phyloP scores from a whole-genome alignment of 2,888 invertebrate genomes.

The Lobophora halterata region DNA sequence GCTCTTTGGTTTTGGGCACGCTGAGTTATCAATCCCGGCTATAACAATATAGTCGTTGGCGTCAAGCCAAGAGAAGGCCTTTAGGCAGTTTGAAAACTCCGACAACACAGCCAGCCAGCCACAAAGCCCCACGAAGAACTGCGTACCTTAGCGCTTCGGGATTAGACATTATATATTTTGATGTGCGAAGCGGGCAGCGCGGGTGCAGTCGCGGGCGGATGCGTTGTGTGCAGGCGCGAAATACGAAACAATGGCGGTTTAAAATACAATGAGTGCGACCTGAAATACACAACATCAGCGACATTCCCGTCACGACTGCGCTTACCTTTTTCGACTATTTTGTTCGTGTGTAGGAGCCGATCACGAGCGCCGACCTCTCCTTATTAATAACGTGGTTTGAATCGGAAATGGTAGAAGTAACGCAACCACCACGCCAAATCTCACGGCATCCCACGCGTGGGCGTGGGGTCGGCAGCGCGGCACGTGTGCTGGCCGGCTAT shows the following conservation, averaged over 20 bases:
- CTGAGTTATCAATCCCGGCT: too few relatives aligned
- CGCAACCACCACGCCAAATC: constrained; percentile 21
- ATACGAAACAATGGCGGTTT: constrained; percentile 76
- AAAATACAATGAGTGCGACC: constrained; percentile 76
- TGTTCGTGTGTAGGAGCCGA: constrained; percentile 52
- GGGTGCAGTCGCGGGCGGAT: constrained; percentile 32
- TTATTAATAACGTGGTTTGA: constrained; percentile 74
- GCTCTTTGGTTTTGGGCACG: too few relatives aligned
- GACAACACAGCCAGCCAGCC: too few relatives aligned
- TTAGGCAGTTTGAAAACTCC: too few relatives aligned
- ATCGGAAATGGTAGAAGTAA: constrained; percentile 53
- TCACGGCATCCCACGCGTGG: constrained; percentile 14
- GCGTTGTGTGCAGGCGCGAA: constrained; percentile 65
- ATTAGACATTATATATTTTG: too few relatives aligned
- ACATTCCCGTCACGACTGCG: constrained; percentile 76
- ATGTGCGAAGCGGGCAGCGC: constrained; percentile 41
- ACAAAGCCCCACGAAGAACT: too few relatives aligned
- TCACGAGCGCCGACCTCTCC: constrained; percentile 58
- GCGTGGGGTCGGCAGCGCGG: constrained; percentile 30
- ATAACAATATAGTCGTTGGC: too few relatives aligned
- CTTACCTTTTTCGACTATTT: constrained; percentile 75
- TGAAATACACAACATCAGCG: constrained; percentile 67
- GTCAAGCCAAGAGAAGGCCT: too few relatives aligned
- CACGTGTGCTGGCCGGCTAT: constrained; percentile 42
- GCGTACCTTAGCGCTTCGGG: too few relatives aligned